phyloP scores from a whole-genome alignment of 30 jellyfish, hydroid and myxozoan genomes.

The Aurelia aurita complex sp. Pacific region DNA sequence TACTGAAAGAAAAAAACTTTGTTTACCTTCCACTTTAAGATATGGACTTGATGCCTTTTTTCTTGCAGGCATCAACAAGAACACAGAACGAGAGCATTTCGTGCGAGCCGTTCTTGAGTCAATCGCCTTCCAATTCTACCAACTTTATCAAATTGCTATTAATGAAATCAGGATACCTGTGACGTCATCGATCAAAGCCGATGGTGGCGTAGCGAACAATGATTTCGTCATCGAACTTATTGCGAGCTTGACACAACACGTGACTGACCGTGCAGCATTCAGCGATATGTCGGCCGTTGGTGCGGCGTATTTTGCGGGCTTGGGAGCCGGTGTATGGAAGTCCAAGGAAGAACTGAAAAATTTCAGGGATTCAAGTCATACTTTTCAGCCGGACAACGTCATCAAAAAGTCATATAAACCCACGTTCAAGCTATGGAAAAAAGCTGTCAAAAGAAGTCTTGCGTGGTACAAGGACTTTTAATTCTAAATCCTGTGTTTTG shows the following conservation, averaged over 20 bases:
- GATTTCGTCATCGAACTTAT: conserved; percentile 85
- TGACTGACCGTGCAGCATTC: conserved; percentile 63
- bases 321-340: conserved; percentile 93
- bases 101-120: conserved; percentile 94
- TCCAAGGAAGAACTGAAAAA: conserved; percentile 61
- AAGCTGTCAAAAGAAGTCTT: conserved; percentile 74
- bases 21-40: neutral
- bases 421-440: conserved; percentile 46
- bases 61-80: conserved; percentile 68
- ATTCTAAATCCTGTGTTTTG: neutral
- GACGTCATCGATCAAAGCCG: conserved; percentile 58
- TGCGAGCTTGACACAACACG: conserved; percentile 68
- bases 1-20: too few species aligned
- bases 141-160: conserved; percentile 45
- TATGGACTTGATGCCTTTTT: conserved; percentile 3
- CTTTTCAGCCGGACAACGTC: conserved; percentile 41
- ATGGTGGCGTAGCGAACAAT: conserved; percentile 90
- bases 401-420: conserved; percentile 26
- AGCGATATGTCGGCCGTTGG: conserved; percentile 88
- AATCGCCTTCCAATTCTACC: conserved; percentile 75
- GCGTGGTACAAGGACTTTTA: conserved; percentile 52
- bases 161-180: conserved; percentile 54
- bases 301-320: conserved; percentile 94
- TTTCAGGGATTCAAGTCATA: conserved; percentile 23
- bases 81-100: conserved; percentile 62